Evolutionary conservation across 2,888 invertebrate genomes (phyloP), one percentile per base, ranked within the genome.

Genomic region (Neoscelio sp.): DNA sequence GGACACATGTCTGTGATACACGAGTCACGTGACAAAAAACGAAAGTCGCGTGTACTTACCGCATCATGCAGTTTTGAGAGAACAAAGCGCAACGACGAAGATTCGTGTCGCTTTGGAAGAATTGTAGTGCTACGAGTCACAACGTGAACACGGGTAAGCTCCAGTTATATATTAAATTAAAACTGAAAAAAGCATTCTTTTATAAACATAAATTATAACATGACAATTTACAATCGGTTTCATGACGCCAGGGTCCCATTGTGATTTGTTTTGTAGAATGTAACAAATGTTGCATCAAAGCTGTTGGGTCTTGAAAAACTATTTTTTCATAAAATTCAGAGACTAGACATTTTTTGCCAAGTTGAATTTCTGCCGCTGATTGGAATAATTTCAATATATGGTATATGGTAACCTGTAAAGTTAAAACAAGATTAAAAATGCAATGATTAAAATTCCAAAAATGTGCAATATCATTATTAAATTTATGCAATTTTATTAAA

Each of bases 291-390:
- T 98, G 97, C 97, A 98, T 97, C 81, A 96, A 91, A 77, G 95
- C 95, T 0, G 96, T 96, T 0, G 97, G 97, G 89, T 97, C 97
- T 90, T 97, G 96, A 87, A 97, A 97, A 0, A 98, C 96, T 60
- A 99, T 96, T 92, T 99, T 99, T 89, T 99, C 99, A 87, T 98
- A 99, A 77, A 95, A 96, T 91, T 99, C 99, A 0, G 97, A 96
- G 6, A 98, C 96, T 0, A 99, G 91, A 15, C 93, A 93, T 85
- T 95, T 95, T 82, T 95, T 93, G 18, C 94, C 93, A 7, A 90
- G 76, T 62, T 90, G 89, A 73, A 90, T 91, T 74, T 87, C 91
- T 1, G 91, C 90, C 0, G 90, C 90, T 2, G 96, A 96, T 91
- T 98, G 97, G 90, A 99, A 99, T 6, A 99, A 91, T 91, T 99